Base-by-base conservation (phyloP, 2,888 invertebrate genomes). In the Drosophila subsilvestris region DNA sequence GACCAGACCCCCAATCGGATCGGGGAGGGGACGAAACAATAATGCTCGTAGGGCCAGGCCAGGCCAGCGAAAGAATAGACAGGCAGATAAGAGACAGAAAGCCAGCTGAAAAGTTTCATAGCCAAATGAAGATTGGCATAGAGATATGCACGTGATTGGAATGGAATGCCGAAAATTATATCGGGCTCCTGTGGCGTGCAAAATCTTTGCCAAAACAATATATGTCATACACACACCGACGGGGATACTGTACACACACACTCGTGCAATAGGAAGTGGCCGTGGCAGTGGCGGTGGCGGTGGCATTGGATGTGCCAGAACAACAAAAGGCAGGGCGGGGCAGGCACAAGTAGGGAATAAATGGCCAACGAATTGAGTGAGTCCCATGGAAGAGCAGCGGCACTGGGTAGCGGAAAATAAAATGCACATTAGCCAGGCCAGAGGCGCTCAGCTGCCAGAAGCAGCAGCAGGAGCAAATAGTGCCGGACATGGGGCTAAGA, bases 131-230 rank as follows among this genome's bases (percentile, higher is more conserved):
- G 79, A 87, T 84, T 78, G 85, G 79, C 82, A 73, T 68, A 73
- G 49, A 63, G 80, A 80, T 78, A 79, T 75, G 78, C 75, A 89
- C 89, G 89, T 89, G 89, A 89, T 84, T 80, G 79, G 89, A 89
- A 89, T 89, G 80, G 80, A 84, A 89, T 77, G 77, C 74, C 72
- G 77, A 74, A 78, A 80, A 86, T 87, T 83, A 85, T 87, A 88
- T 87, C 37, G 70, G 77, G 74, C 82, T 78, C 76, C 76, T 75
- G 75, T 68, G 85, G 86, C 80, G 86, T 68, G 74, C 75, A 63
- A 79, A 83, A 77, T 77, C 83, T 82, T 80, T 75, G 60, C 63
- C 70, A 79, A 80, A 87, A 83, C 80, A 86, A 84, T 86, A 83
- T 76, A 78, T 78, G 86, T 79, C 76, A 83, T 76, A 74, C 49